Conservation (phyloP, 2,797 vertebrate genomes). For the Melanotaenia trifasciata region DNA sequence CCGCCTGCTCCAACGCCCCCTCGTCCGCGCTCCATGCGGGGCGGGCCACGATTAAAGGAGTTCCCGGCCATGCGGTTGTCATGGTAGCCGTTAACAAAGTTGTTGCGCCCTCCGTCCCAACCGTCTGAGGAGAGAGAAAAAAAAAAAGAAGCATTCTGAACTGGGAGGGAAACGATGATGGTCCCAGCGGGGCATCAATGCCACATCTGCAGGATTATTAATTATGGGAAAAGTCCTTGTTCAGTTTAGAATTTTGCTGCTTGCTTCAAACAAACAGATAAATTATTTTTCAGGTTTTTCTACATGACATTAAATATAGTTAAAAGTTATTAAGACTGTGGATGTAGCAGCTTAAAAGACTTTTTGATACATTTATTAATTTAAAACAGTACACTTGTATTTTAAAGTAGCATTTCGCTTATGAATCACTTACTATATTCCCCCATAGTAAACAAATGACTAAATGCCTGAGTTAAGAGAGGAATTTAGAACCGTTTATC, state of each 20-base stretch:
- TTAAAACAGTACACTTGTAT: neutral
- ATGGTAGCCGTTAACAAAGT: conserved; percentile 86
- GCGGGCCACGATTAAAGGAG: conserved; percentile 76
- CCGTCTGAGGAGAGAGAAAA: conserved; percentile 76
- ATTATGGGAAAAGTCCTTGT: neutral
- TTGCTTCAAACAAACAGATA: neutral
- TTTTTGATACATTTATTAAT: neutral
- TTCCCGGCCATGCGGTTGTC: conserved; percentile 83
- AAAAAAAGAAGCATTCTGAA: neutral
- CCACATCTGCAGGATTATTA: neutral
- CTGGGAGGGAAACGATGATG: neutral
- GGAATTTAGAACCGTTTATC: neutral
- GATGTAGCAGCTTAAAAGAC: neutral
- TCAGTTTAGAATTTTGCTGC: neutral
- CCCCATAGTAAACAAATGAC: neutral
- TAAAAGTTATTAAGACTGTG: neutral
- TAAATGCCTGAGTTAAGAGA: neutral
- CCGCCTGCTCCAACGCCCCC: conserved; percentile 75
- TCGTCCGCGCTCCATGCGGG: conserved; percentile 83
- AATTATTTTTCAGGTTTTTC: neutral
- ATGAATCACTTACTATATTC: neutral
- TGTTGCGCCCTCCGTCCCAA: conserved; percentile 81
- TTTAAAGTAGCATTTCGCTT: neutral
- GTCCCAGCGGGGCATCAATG: neutral
- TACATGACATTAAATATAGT: neutral